Base-by-base conservation (phyloP, 30 jellyfish, hydroid and myxozoan genomes). In the Catostylus mosaicus region DNA sequence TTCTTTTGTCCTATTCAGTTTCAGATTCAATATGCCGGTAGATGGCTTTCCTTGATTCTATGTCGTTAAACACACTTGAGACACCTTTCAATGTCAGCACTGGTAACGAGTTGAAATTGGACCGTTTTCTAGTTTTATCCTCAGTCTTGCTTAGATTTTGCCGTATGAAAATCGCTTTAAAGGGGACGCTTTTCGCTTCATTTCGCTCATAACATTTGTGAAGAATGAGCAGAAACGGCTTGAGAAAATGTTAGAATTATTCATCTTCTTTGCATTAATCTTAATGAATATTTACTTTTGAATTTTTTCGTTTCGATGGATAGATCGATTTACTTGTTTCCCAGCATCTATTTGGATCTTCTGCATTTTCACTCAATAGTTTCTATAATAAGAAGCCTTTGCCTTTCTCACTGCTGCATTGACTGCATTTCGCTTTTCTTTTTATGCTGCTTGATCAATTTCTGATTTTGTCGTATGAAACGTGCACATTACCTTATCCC, bases 1-100 rank as follows among this genome's bases (percentile, higher is more conserved):
- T 57, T 77, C 88, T 64, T 79, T 72, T 40, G 90, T 79, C 73
- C 74, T 79, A 64, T 30, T 79, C 73, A 64, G 45, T 64, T 79
- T 79, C 90, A 79, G 90, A 62, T 79, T 62, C 82, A 62, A 79
- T 61, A 79, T 79, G 73, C 90, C 37, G 81, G n/a, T n/a, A n/a
- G n/a, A n/a, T n/a, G n/a, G n/a, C n/a, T n/a, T n/a, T n/a, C n/a
- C n/a, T n/a, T n/a, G n/a, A n/a, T n/a, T n/a, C n/a, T n/a, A n/a
- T n/a, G n/a, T n/a, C 63, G 63, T 37, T 61, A 35, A 18, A 79
- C n/a, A n/a, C 82, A n/a, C 64, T 64, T 79, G 70, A 79, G 52
- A 64, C 83, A 35, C 73, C 59, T 64, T 61, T 37, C 90, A 61
- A 61, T 73, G 60, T 34, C 73, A 37, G 82, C 46, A n/a, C 84